Evolutionary conservation across 2,113 vertebrate genomes (phyloP), one percentile per base, ranked within the genome.

Genomic region (Phaethornis superciliosus): DNA sequence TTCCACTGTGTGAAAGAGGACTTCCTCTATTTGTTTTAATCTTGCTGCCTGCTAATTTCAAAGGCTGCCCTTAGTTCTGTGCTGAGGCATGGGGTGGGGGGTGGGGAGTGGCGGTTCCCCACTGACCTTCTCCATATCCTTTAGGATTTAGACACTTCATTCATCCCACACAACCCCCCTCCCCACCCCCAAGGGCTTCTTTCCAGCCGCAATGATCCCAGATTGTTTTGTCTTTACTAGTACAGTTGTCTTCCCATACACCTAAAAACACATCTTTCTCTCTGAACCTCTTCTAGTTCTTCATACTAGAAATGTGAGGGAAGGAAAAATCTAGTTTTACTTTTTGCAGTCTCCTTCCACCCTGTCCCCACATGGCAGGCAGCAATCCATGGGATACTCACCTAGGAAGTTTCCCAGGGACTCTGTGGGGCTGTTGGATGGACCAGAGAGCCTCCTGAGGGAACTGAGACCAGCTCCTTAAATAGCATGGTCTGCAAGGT

Each of bases 11-110:
- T 81, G 83, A 94, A 93, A 92, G 88, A 71, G 69, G 23, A 92
- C 69, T 95, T 96, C 95, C 94, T 78, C 30, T 88, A 11, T 90
- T 96, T 92, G 71, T 92, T 96, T 92, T 56, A 63, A 93, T 14
- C 60, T 90, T 52, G 47, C 15, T 9, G 81, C 44, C 35, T 71
- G 26, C 17, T 49, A 47, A 81, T 93, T 93, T 90, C 69, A 59
- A 84, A 82, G 65, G 4, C 6, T 59, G 7, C 7, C 63, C 22
- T 88, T 77, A 55, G 22, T 69, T 80, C 89, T 51, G 21, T 82
- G 35, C 35, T 52, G 33, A 84, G 44, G 23, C 37, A 47, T 12
- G 40, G 40, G 46, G 46, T 47, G 46, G 46, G 47, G 37, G 64
- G 40, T 40, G 40, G 40, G 15, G 6, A 23, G 3, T 0, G 3